A percentile compares a stretch with the other conserved stretches of the same genome.
These are phyloP conservation scores for Aphelenchoides avenae DNA, from an alignment of 1,140 invertebrate genomes.

Conservation along the genomic window DNA sequence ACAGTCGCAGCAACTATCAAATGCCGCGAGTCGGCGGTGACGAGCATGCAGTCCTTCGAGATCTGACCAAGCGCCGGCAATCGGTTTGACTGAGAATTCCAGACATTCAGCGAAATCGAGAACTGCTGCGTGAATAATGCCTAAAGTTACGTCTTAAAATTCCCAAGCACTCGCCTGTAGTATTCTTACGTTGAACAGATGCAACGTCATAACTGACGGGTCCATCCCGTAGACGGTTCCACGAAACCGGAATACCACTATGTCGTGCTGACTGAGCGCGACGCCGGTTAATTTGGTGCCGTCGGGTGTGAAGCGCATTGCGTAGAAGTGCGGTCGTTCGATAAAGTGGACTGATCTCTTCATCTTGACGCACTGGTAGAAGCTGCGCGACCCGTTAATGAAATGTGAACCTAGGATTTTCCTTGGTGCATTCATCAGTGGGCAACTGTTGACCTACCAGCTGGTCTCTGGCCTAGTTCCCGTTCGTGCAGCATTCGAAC, in stretches of 20 bases:
- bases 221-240: no score
- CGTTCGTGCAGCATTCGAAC: slow-evolving; percentile 22
- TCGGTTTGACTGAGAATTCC: slow-evolving; percentile 22
- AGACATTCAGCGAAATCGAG: not conserved
- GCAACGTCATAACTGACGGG: no score
- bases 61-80: slow-evolving; percentile 16
- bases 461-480: slow-evolving; percentile 28
- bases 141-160: no score
- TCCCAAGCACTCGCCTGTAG: no score
- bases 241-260: slow-evolving; percentile 33
- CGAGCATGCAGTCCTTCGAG: slow-evolving; percentile 29
- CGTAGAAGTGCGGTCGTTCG: slow-evolving; percentile 34
- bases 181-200: no score
- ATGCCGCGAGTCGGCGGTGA: slow-evolving; percentile 41
- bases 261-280: slow-evolving; percentile 19
- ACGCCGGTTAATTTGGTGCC: slow-evolving; percentile 33
- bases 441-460: slow-evolving; percentile 26
- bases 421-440: slow-evolving; percentile 18
- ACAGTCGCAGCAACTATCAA: slow-evolving; percentile 29
- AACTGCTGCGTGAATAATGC: slow-evolving; percentile 8
- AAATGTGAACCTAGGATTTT: slow-evolving; percentile 42
- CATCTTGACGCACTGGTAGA: slow-evolving; percentile 36
- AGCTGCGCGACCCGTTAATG: slow-evolving; percentile 36
- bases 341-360: not conserved
- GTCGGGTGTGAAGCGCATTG: slow-evolving; percentile 45